Evolutionary conservation across 2,888 invertebrate genomes (phyloP).

Genomic region (Belgica antarctica): DNA sequence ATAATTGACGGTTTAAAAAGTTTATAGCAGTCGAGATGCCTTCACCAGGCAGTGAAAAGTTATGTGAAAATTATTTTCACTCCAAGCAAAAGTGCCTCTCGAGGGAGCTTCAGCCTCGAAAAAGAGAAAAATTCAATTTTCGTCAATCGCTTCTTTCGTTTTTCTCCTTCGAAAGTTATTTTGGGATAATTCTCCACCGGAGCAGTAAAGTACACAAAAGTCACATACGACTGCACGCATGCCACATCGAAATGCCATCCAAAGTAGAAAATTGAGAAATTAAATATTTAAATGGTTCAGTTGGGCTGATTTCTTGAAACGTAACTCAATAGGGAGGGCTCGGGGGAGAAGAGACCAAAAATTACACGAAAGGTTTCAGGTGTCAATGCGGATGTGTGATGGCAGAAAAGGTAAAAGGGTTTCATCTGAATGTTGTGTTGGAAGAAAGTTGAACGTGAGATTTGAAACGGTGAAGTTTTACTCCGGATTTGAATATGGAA

Average conservation of each 20-base stretch:
- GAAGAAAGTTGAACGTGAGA: no score
- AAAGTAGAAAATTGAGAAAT: constrained; percentile 15
- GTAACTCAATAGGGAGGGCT: no score
- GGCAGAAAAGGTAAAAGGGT: no score
- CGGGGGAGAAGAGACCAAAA: background rate
- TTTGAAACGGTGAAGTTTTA: no score
- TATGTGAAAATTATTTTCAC: background rate
- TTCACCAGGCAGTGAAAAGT: no score
- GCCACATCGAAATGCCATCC: background rate
- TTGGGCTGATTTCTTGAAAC: background rate
- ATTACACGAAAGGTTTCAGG: background rate
- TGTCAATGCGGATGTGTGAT: no score
- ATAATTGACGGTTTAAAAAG: no score
- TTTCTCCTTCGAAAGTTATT: background rate
- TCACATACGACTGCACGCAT: background rate
- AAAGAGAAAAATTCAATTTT: constrained; percentile 17
- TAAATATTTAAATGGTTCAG: constrained; percentile 23
- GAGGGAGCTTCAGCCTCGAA: background rate
- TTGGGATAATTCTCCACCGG: background rate
- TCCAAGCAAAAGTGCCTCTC: background rate
- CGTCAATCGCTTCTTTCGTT: background rate
- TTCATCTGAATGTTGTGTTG: no score
- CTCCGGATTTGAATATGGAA: no score
- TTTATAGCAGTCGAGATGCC: no score
- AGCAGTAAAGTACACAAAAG: constrained; percentile 15